Evolutionary conservation across 2,113 vertebrate species (phyloP), one percentile per base, ranked within the genome.

Genomic region (Phaethornis superciliosus): DNA sequence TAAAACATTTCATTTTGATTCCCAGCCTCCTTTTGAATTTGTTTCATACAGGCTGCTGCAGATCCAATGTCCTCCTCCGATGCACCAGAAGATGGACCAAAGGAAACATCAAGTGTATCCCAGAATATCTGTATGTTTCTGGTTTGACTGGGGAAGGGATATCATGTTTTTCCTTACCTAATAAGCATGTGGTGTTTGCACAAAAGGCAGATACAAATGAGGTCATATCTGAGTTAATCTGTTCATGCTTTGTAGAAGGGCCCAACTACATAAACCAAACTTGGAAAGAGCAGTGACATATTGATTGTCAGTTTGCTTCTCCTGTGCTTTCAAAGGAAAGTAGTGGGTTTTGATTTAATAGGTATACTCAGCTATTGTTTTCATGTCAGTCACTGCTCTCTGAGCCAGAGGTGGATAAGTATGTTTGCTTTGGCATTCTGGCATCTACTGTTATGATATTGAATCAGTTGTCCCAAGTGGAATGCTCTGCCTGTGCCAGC

Each of bases 61-160:
- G 97, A 96, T n/a, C 75, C 95, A 19, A 24, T 78, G 52, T 82
- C 94, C 20, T 92, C 91, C 11, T 87, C 96, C 5, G 97, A 92
- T 30, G 72, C 84, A 35, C 89, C 94, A 8, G 98, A 96, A 87
- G 90, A 95, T 63, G 98, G 91, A 46, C 96, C 98, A 60, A 96
- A 95, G 85, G 97, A 89, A 68, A 63, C 95, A 1, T 65, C 97
- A 8, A 97, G 93, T 89, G 92, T 97, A 10, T 79, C 98, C 2
- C 97, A 97, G 92, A 97, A 95, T 97, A 96, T 98, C 92, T 98
- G 98, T 98, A 97, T 88, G 98, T 98, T 85, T 79, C 72, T 90
- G 80, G 65, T 93, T 93, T 86, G 80, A 55, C 74, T 93, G 90
- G 95, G 93, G 81, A 90, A 88, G 91, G 94, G 83, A 16, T 82